Evolutionary conservation across 2,888 invertebrate genomes (phyloP).

Genomic region (Lysandra coridon): DNA sequence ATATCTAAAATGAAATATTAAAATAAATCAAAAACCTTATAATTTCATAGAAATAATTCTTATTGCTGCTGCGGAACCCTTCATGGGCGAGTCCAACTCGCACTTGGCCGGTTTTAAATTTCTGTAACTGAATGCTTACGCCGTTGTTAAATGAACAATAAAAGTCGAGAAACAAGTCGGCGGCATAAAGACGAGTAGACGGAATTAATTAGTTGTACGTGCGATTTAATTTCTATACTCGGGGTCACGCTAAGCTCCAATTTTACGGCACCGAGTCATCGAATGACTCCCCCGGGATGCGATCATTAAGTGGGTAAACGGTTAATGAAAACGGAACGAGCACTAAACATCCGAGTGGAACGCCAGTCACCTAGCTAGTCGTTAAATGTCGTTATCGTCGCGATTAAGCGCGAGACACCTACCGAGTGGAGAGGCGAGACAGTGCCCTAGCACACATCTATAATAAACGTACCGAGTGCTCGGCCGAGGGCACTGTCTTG

Average conservation of each 20-base stretch:
- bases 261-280: constrained; percentile 72
- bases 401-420: too few relatives aligned
- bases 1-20: too few relatives aligned
- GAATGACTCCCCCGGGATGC: constrained; percentile 75
- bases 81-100: too few relatives aligned
- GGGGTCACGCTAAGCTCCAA: constrained; percentile 74
- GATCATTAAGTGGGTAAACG: constrained; percentile 80
- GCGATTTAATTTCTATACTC: constrained; percentile 37
- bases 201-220: constrained; percentile 33
- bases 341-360: constrained; percentile 79
- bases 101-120: background rate
- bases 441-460: too few relatives aligned
- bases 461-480: too few relatives aligned
- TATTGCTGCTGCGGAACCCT: too few relatives aligned
- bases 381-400: constrained; percentile 53
- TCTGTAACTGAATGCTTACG: background rate
- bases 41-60: too few relatives aligned
- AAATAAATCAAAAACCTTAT: too few relatives aligned
- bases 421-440: too few relatives aligned
- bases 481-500: too few relatives aligned
- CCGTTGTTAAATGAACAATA: background rate
- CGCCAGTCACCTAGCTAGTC: constrained; percentile 79
- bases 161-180: background rate
- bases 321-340: constrained; percentile 81
- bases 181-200: constrained; percentile 25